phyloP scores from a whole-genome alignment of 1,140 invertebrate species.

The Helicoverpa zea region DNA sequence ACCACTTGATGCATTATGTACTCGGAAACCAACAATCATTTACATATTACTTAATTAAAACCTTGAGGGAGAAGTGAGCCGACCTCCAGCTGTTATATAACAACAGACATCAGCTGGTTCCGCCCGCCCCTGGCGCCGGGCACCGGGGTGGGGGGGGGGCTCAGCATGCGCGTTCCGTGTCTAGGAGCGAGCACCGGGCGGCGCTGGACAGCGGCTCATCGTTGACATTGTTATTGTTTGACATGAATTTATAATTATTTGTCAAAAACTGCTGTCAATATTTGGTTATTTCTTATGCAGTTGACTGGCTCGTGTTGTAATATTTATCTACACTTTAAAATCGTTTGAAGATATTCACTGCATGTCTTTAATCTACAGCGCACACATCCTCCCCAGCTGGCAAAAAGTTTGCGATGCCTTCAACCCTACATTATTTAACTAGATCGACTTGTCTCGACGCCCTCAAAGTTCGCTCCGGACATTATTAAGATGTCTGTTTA shows the following conservation, averaged over 20 bases:
- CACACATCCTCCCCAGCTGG: no score
- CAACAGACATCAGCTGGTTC: background rate
- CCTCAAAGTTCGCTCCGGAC: no score
- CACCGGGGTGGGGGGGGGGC: no score
- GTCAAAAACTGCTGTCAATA: background rate
- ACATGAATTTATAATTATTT: background rate
- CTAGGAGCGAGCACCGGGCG: background rate
- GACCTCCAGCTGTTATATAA: constrained; percentile 22
- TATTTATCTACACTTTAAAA: background rate
- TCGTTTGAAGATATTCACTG: no score
- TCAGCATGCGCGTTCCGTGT: background rate
- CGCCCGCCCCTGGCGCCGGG: background rate
- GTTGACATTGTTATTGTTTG: background rate
- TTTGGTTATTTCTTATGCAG: constrained; percentile 2
- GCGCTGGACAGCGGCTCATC: background rate
- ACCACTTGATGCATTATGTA: constrained; percentile 8
- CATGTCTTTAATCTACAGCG: no score
- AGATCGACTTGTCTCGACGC: no score
- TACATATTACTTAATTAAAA: constrained; percentile 16
- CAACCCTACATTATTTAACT: no score
- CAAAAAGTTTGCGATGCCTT: no score
- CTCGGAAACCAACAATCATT: constrained; percentile 16
- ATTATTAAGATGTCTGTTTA: no score
- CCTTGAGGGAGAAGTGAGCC: constrained; percentile 12
- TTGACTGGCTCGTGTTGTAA: background rate